Evolutionary conservation across 2,113 vertebrate species (phyloP), one percentile per base, ranked within the genome.

Genomic region (Chrysochloris asiatica): DNA sequence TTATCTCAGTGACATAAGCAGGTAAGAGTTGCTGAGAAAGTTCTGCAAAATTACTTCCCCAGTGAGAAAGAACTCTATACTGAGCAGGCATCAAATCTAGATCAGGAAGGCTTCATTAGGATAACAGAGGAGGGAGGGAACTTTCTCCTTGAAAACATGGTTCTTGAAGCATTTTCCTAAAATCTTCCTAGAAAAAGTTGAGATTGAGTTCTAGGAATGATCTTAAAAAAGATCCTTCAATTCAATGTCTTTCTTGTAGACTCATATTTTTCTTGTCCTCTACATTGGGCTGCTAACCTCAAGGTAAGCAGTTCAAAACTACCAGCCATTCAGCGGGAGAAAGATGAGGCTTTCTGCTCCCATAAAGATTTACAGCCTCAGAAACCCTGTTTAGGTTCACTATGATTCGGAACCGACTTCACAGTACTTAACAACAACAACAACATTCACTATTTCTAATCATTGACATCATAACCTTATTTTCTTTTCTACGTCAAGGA

Each of bases 201-300:
- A 48, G 36, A 24, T 12, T n/a, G 48, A 54, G 14, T 28, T 73
- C 8, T 28, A 7, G 2, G 13, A 61, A 28, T 2, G 9, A n/a
- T 1, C 0, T 11, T 17, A 7, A 30, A 13, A 36, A 22, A 17
- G 5, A 6, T 13, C 2, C 19, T 41, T n/a, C 2, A 4, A n/a
- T 19, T 33, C 38, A 38, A 36, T 13, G 43, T 8, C 16, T 47
- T 9, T 77, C 22, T 24, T 45, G 28, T 36, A 21, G 9, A n/a
- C 17, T 47, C 50, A 30, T 26, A 24, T 89, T 19, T 59, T 16
- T 75, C 48, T 69, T 5, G 1, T 59, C 36, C 19, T 75, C 1
- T 0, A 7, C 16, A n/a, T n/a, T n/a, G n/a, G n/a, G n/a, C n/a
- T n/a, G n/a, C n/a, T n/a, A n/a, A n/a, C n/a, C n/a, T n/a, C n/a